Evolutionary conservation across 2,113 vertebrate genomes (phyloP).

Genomic region (Gadus chalcogrammus): DNA sequence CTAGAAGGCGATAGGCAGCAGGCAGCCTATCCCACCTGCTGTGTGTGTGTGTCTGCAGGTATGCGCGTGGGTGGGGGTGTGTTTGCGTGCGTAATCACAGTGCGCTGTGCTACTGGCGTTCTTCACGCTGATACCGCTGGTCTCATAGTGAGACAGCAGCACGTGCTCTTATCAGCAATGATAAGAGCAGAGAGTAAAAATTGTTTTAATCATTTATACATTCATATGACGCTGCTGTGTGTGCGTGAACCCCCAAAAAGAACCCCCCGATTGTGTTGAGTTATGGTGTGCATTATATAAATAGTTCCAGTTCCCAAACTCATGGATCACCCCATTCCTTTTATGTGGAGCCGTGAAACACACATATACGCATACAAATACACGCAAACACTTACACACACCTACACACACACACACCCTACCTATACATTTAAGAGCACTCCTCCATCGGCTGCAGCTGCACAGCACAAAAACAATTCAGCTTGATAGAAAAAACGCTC

Average conservation of each 20-base stretch:
- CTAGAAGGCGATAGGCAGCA: neutral
- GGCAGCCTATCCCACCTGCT: neutral
- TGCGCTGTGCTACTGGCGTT: constrained; percentile 33
- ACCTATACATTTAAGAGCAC: constrained; percentile 26
- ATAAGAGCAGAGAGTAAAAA: neutral
- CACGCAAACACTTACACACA: constrained; percentile 12
- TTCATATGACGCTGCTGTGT: neutral
- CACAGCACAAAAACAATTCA: constrained; percentile 67
- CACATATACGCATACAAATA: constrained; percentile 16
- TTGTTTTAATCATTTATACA: neutral
- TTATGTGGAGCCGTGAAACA: too few relatives aligned
- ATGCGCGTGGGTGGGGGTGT: constrained; percentile 26
- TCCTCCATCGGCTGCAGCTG: constrained; percentile 63
- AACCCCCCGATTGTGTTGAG: too few relatives aligned
- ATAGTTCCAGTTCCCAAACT: too few relatives aligned
- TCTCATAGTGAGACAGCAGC: constrained; percentile 39
- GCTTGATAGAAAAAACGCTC: constrained; percentile 47
- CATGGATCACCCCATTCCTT: too few relatives aligned
- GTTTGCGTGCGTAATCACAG: constrained; percentile 41
- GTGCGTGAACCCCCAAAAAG: too few relatives aligned
- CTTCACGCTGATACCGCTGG: constrained; percentile 42
- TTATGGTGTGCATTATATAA: too few relatives aligned
- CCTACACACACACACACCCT: constrained; percentile 25
- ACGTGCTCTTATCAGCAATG: neutral
- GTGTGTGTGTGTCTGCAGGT: constrained; percentile 6